Percentiles rank a stretch among this genome's conserved stretches.
Conservation (phyloP, 2,888 invertebrate genomes). For the Nomada fucata region DNA sequence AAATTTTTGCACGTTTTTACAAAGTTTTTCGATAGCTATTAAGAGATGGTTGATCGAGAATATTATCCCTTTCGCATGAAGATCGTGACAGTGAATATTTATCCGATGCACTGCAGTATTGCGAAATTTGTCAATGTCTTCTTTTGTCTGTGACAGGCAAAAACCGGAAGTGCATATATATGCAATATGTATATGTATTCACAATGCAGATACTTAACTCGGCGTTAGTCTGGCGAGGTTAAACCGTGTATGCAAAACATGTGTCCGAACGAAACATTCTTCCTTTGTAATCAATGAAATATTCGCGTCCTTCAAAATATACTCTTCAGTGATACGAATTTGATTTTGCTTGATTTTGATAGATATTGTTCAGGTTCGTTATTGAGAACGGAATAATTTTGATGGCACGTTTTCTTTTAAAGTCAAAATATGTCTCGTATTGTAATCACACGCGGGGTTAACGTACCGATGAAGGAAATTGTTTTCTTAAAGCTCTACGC, state of each 20-base stretch:
- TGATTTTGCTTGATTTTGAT: too few species aligned
- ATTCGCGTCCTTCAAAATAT: too few species aligned
- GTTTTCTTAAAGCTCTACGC: neutral
- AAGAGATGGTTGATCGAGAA: neutral
- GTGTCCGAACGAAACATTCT: neutral
- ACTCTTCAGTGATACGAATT: too few species aligned
- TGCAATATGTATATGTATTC: too few species aligned
- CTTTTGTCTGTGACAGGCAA: neutral
- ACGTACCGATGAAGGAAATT: neutral
- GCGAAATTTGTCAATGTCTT: neutral
- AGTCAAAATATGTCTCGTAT: too few species aligned
- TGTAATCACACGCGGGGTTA: neutral
- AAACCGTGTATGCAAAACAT: neutral
- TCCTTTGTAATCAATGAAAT: neutral
- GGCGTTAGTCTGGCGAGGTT: neutral
- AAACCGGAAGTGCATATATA: neutral
- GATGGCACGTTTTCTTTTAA: too few species aligned
- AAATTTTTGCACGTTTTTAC: constrained; percentile 8
- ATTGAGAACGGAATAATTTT: neutral
- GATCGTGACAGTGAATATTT: neutral
- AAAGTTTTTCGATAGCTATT: constrained; percentile 4
- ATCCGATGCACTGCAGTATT: neutral
- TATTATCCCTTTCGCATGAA: neutral
- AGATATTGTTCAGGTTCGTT: neutral
- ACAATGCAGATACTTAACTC: neutral